A percentile compares a stretch with the other conserved stretches of the same genome.
Evolutionary conservation across 2,888 invertebrate species (phyloP).

Genomic region (Dysmachus trigonus): DNA sequence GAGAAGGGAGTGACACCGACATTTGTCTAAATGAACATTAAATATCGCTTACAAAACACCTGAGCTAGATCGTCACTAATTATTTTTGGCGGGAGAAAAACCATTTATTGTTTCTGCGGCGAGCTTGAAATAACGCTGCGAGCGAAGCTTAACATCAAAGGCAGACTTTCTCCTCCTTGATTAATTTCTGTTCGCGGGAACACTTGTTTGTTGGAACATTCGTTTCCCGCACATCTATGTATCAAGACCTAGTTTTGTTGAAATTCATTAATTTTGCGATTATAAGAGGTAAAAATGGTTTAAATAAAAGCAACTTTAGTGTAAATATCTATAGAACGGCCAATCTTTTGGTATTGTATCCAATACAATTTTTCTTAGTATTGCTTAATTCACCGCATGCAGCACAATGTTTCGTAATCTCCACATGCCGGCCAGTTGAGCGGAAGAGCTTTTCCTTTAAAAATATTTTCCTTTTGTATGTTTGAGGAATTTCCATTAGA

Average conservation of each 20-base stretch:
- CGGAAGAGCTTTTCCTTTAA: background rate
- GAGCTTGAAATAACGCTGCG: background rate
- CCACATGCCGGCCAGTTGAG: background rate
- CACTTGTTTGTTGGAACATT: background rate
- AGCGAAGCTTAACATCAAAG: background rate
- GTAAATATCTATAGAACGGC: background rate
- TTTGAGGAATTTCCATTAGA: background rate
- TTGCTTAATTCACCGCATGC: background rate
- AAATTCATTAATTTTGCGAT: background rate
- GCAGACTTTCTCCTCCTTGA: background rate
- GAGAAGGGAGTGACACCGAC: background rate
- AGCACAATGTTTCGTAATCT: background rate
- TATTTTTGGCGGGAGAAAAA: background rate
- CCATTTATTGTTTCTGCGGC: background rate
- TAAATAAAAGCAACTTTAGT: background rate
- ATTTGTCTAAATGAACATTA: background rate
- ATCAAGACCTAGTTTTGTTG: background rate
- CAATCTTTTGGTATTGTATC: background rate
- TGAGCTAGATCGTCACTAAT: background rate
- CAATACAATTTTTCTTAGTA: background rate
- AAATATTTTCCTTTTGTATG: background rate
- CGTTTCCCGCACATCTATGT: background rate
- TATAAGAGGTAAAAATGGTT: background rate
- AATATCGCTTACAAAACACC: background rate
- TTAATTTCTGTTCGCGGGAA: background rate